Evolutionary conservation across 2,888 invertebrate genomes (phyloP).

Genomic region (Anthoptus insignis): DNA sequence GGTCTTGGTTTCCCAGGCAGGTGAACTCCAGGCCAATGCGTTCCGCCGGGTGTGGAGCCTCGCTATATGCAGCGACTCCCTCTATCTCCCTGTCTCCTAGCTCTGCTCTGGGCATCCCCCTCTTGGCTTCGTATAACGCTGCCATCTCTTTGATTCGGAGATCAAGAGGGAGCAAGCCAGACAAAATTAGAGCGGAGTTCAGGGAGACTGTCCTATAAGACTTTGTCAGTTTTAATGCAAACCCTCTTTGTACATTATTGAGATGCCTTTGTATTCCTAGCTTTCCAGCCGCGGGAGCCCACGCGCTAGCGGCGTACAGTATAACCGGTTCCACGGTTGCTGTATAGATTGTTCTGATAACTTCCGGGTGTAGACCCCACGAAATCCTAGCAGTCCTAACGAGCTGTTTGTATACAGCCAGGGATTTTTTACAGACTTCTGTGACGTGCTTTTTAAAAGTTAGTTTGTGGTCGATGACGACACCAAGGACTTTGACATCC

Average conservation of each 20-base stretch:
- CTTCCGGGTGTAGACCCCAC: slow-evolving; percentile 18
- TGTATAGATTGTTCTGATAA: slow-evolving; percentile 12
- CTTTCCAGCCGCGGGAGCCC: slow-evolving; percentile 34
- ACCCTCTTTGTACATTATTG: no score
- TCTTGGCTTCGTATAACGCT: no score
- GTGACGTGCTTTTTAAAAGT: background rate
- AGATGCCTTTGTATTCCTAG: no score
- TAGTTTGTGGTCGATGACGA: background rate
- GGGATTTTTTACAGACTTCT: background rate
- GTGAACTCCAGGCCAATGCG: background rate
- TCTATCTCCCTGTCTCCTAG: background rate
- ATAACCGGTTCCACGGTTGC: slow-evolving; percentile 31
- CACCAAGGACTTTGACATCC: background rate
- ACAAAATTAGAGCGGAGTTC: no score
- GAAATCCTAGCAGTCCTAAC: no score
- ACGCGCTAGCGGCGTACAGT: slow-evolving; percentile 38
- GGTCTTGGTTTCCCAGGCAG: background rate
- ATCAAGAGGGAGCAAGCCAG: no score
- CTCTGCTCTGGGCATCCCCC: no score
- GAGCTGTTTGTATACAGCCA: no score
- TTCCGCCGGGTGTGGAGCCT: background rate
- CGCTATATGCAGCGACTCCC: background rate
- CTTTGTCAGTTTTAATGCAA: no score
- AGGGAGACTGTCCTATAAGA: no score
- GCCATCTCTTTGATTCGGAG: no score